Evolutionary conservation across 2,113 vertebrate genomes (phyloP).

Genomic region (Cettia cetti): DNA sequence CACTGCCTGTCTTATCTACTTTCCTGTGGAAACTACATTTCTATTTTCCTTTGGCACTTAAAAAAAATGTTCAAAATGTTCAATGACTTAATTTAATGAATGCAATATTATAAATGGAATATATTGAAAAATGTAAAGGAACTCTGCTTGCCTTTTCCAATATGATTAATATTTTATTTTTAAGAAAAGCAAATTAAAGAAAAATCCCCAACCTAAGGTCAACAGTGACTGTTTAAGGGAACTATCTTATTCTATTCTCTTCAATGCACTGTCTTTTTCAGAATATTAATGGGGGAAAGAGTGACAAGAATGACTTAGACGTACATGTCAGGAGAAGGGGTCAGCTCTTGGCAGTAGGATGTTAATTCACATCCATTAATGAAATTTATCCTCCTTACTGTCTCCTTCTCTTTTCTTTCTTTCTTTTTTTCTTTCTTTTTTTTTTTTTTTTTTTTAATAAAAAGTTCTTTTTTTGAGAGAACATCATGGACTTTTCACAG

Average conservation of each 20-base stretch:
- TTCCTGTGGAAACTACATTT: conserved; percentile 74
- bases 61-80: conserved; percentile 69
- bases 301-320: conserved; percentile 89
- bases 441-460: conserved; percentile 65
- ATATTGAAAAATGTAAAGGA: conserved; percentile 79
- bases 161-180: conserved; percentile 96
- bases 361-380: conserved; percentile 94
- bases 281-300: conserved; percentile 89
- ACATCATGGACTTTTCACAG: conserved; percentile 80
- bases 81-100: conserved; percentile 80
- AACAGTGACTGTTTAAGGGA: conserved; percentile 90
- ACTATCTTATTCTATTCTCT: conserved; percentile 84
- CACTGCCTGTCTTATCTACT: conserved; percentile 63
- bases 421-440: conserved; percentile 53
- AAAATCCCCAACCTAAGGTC: conserved; percentile 87
- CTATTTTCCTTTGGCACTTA: conserved; percentile 75
- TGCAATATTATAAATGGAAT: conserved; percentile 77
- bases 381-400: conserved; percentile 86
- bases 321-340: conserved; percentile 88
- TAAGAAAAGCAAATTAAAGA: conserved; percentile 92
- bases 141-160: conserved; percentile 81
- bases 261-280: conserved; percentile 77
- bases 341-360: conserved; percentile 87
- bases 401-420: conserved; percentile 71
- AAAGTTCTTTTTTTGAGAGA: conserved; percentile 74